phyloP scores from a whole-genome alignment of 2,797 vertebrate species.

The Cottoperca gobio region DNA sequence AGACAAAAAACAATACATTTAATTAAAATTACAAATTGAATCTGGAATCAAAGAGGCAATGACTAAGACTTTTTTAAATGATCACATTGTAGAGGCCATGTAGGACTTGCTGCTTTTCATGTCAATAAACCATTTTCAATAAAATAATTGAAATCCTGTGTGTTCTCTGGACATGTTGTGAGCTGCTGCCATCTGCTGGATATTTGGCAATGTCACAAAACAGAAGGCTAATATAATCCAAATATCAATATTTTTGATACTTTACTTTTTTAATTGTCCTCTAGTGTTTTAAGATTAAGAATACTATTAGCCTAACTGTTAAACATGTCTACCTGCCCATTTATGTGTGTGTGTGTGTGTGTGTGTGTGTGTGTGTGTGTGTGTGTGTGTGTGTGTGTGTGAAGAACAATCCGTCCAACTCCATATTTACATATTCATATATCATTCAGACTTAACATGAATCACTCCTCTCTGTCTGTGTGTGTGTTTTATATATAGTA shows the following conservation, averaged over 20 bases:
- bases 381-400: neutral
- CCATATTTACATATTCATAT: too few relatives aligned
- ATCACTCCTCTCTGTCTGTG: neutral
- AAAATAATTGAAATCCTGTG: neutral
- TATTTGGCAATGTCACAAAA: neutral
- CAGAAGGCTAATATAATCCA: too few relatives aligned
- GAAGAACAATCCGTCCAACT: too few relatives aligned
- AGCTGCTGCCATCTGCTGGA: constrained; percentile 73
- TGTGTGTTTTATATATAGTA: neutral
- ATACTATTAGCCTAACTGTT: neutral
- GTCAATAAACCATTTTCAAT: neutral
- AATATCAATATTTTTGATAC: neutral
- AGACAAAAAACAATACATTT: neutral
- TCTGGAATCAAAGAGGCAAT: neutral
- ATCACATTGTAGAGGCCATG: neutral
- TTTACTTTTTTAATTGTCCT: neutral
- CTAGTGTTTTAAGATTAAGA: neutral
- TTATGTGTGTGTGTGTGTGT: neutral
- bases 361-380: neutral
- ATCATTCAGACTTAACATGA: too few relatives aligned
- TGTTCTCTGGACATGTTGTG: neutral
- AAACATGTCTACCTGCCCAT: neutral
- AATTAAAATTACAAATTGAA: neutral
- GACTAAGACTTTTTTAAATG: neutral
- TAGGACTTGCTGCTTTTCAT: neutral